Conservation (phyloP, 2,888 invertebrate species). For the Priocnemis perturbator region DNA sequence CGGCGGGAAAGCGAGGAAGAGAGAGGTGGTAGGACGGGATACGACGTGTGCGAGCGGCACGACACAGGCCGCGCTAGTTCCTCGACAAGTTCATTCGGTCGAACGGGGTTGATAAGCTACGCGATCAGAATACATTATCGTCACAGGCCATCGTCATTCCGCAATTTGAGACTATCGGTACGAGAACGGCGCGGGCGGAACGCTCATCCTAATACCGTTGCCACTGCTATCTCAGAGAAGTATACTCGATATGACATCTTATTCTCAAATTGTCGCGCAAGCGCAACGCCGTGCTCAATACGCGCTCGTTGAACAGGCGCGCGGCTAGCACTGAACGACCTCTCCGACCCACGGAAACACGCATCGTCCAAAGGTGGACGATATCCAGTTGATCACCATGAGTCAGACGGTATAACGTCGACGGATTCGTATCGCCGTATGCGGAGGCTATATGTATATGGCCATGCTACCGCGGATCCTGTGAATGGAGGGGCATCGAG, state of each 20-base stretch:
- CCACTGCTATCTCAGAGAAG: too few species aligned
- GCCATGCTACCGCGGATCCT: slow-evolving; percentile 46
- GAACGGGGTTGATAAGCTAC: slow-evolving; percentile 50
- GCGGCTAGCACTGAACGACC: too few species aligned
- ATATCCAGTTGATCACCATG: too few species aligned
- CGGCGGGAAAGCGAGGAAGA: slow-evolving; percentile 10
- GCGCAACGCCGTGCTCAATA: too few species aligned
- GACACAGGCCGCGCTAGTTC: slow-evolving; percentile 34
- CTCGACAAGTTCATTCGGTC: slow-evolving; percentile 54
- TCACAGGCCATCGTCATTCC: background rate
- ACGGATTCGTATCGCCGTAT: slow-evolving; percentile 13
- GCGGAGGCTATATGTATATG: slow-evolving; percentile 34
- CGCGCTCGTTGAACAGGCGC: too few species aligned
- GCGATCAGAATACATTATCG: slow-evolving; percentile 43
- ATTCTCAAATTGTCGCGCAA: too few species aligned
- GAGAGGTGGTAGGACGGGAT: slow-evolving; percentile 2
- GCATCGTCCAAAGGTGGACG: too few species aligned
- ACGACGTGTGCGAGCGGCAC: slow-evolving; percentile 25
- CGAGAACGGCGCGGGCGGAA: too few species aligned
- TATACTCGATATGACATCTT: too few species aligned
- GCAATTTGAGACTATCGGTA: background rate
- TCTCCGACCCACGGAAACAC: too few species aligned
- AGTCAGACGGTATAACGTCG: background rate
- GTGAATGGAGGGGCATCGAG: slow-evolving; percentile 63
- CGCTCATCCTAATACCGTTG: too few species aligned